Evolutionary conservation across 2,888 invertebrate genomes (phyloP).

Genomic region (Spodoptera picta): DNA sequence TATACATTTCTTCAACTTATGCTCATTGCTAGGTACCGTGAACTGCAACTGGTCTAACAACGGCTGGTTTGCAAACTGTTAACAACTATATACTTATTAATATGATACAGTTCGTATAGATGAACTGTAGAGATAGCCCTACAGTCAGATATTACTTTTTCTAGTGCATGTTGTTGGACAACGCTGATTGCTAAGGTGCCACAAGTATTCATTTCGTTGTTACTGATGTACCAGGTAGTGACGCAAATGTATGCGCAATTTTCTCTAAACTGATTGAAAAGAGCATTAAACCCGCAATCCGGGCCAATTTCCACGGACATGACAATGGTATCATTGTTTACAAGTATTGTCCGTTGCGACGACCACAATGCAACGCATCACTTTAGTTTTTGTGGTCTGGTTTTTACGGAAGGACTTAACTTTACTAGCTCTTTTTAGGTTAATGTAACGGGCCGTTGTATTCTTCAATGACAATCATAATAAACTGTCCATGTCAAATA

Average conservation of each 20-base stretch:
- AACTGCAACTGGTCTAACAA: no score
- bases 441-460: slow-evolving; percentile 38
- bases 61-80: no score
- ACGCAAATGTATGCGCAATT: slow-evolving; percentile 51
- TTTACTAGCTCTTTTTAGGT: slow-evolving; percentile 10
- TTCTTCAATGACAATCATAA: slow-evolving; percentile 23
- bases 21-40: background rate
- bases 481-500: slow-evolving; percentile 42
- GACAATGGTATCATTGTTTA: slow-evolving; percentile 78
- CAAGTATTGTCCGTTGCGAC: slow-evolving; percentile 48
- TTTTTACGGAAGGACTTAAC: slow-evolving; percentile 17
- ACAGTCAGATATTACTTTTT: no score
- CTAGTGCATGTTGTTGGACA: no score
- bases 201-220: no score
- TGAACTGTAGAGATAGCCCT: no score
- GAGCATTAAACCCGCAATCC: slow-evolving; percentile 57
- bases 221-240: no score
- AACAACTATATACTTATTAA: no score
- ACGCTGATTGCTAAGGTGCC: no score
- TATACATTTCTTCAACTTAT: slow-evolving; percentile 37
- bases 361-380: slow-evolving; percentile 25
- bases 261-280: slow-evolving; percentile 72
- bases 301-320: slow-evolving; percentile 70
- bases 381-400: slow-evolving; percentile 22
- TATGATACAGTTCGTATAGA: no score